Conservation (phyloP, 2,888 invertebrate genomes). For the Drosophila eohydei region DNA sequence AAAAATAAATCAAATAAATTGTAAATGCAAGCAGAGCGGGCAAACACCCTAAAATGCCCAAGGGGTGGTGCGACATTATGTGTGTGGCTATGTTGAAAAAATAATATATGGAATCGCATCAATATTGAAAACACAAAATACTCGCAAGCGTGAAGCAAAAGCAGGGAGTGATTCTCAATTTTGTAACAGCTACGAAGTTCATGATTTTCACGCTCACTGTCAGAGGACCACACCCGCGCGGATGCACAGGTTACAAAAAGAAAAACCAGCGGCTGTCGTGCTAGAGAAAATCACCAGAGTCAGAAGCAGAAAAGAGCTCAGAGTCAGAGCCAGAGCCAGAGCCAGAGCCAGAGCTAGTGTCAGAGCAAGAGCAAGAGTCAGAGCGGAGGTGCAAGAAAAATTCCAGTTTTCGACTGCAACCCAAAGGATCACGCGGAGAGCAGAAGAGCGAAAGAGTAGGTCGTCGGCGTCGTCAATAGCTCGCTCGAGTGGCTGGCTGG, state of each 20-base stretch:
- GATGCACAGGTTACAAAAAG: constrained; percentile 82
- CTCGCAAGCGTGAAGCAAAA: constrained; percentile 4
- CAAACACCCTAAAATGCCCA: constrained; percentile 12
- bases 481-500: constrained; percentile 36
- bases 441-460: constrained; percentile 36
- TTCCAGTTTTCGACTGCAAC: constrained; percentile 64
- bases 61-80: constrained; percentile 17
- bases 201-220: constrained; percentile 52
- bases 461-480: constrained; percentile 25
- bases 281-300: constrained; percentile 49
- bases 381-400: constrained; percentile 56
- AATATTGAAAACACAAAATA: constrained; percentile 27
- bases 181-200: constrained; percentile 28
- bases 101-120: constrained; percentile 7
- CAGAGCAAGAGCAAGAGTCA: constrained; percentile 13
- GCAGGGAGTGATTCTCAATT: constrained; percentile 23
- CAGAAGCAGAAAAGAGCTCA: constrained; percentile 17
- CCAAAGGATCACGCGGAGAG: constrained; percentile 69
- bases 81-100: neutral
- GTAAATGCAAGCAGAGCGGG: constrained; percentile 9
- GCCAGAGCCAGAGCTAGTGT: constrained; percentile 5
- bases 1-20: constrained; percentile 18
- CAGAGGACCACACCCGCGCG: constrained; percentile 85
- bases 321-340: constrained; percentile 16
- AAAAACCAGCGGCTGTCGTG: constrained; percentile 48